These are phyloP conservation scores for Zaprionus gabonicus DNA, from an alignment of 1,140 invertebrate genomes.

Conservation along the genomic window DNA sequence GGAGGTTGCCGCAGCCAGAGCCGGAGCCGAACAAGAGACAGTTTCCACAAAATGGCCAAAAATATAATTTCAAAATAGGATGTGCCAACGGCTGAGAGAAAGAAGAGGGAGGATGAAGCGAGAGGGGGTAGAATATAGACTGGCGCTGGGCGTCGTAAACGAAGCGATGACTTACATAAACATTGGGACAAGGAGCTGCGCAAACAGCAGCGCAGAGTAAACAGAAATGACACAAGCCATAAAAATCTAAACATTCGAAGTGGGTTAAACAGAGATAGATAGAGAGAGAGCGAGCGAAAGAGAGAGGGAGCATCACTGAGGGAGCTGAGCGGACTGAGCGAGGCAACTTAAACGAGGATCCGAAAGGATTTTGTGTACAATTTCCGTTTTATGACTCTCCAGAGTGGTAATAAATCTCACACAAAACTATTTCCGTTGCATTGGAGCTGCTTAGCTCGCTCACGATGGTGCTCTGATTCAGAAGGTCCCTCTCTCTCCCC, in stretches of 20 bases:
- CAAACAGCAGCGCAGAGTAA: slow-evolving; percentile 68
- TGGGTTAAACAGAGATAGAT: slow-evolving; percentile 14
- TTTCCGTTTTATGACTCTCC: slow-evolving; percentile 84
- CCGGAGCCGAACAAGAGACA: slow-evolving; percentile 41
- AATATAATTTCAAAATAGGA: slow-evolving; percentile 80
- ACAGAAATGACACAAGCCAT: slow-evolving; percentile 82
- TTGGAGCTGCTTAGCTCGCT: slow-evolving; percentile 74
- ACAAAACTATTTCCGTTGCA: slow-evolving; percentile 84
- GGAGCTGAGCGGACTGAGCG: slow-evolving; percentile 10
- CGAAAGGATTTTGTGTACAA: slow-evolving; percentile 84
- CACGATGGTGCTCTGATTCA: slow-evolving; percentile 10
- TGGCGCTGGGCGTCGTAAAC: slow-evolving; percentile 68
- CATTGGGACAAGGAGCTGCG: slow-evolving; percentile 63
- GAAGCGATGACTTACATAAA: slow-evolving; percentile 82
- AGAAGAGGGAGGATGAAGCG: not conserved
- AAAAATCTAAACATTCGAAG: slow-evolving; percentile 69
- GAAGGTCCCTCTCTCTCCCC: not conserved
- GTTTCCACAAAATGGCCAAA: slow-evolving; percentile 71
- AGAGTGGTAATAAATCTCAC: slow-evolving; percentile 84
- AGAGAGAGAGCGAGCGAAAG: slow-evolving; percentile 24
- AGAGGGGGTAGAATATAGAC: not conserved
- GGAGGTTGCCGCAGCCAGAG: not conserved
- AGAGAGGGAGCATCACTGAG: not conserved
- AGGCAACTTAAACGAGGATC: slow-evolving; percentile 80
- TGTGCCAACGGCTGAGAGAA: slow-evolving; percentile 30